Evolutionary conservation across 2,797 vertebrate genomes (phyloP).

Genomic region (Cirrhinus molitorella): DNA sequence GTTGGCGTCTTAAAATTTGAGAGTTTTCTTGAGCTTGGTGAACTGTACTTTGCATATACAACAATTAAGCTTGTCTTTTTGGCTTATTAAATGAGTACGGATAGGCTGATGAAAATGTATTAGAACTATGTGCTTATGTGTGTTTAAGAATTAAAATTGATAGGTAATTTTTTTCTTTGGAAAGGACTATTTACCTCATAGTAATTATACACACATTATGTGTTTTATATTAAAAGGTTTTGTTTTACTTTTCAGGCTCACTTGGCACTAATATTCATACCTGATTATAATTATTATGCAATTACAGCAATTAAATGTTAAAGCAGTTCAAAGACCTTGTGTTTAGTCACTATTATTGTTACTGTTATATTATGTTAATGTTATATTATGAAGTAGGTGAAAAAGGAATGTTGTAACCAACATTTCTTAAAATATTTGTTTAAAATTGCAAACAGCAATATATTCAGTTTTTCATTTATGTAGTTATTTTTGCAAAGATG

Average conservation of each 20-base stretch:
- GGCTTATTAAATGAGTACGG: background rate
- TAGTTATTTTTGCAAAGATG: background rate
- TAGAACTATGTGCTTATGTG: background rate
- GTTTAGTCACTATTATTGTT: background rate
- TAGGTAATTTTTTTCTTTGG: too few relatives aligned
- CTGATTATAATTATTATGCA: background rate
- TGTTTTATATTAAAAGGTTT: background rate
- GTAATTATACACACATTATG: background rate
- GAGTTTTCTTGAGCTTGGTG: background rate
- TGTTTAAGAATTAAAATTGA: background rate
- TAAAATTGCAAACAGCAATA: background rate
- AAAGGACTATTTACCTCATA: background rate
- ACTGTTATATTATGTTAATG: background rate
- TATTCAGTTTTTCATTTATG: background rate
- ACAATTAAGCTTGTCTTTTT: background rate
- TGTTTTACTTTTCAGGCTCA: background rate
- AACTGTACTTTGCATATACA: background rate
- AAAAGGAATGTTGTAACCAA: background rate
- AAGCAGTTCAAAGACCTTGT: background rate
- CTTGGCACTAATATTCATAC: background rate
- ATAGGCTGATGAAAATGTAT: background rate
- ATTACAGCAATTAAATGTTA: background rate
- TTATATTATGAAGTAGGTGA: background rate
- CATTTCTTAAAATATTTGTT: background rate
- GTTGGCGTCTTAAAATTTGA: background rate